These are phyloP conservation scores for Cephus runcator DNA, from an alignment of 2,888 invertebrate genomes.

Conservation along the genomic window DNA sequence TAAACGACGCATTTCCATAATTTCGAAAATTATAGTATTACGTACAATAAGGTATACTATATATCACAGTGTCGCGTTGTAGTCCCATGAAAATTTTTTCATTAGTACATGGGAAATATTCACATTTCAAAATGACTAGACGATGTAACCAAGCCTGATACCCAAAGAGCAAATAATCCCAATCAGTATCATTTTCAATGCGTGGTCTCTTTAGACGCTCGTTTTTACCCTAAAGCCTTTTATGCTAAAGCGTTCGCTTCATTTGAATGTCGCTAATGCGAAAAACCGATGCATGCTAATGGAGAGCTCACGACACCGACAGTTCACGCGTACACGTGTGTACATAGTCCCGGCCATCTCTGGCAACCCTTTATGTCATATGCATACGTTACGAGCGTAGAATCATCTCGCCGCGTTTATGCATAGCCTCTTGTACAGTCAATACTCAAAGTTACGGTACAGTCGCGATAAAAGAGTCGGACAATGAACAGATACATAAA, in stretches of 20 bases:
- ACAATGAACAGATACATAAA: not conserved
- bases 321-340: slow-evolving; percentile 25
- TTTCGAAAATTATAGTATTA: not conserved
- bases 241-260: slow-evolving; percentile 61
- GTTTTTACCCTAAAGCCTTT: slow-evolving; percentile 47
- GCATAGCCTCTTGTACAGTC: slow-evolving; percentile 3
- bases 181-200: not conserved
- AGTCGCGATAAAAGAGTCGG: not conserved
- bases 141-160: not conserved
- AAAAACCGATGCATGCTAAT: slow-evolving; percentile 65
- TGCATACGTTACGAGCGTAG: slow-evolving; percentile 47
- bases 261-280: slow-evolving; percentile 64
- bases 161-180: not conserved
- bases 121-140: not conserved
- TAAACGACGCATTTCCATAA: not conserved
- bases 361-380: slow-evolving; percentile 47
- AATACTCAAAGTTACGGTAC: not conserved
- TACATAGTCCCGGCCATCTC: slow-evolving; percentile 34
- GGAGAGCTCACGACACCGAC: slow-evolving; percentile 43
- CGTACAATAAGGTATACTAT: not conserved
- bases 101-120: not conserved
- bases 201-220: not conserved
- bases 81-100: not conserved
- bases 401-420: slow-evolving; percentile 21
- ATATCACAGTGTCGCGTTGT: too few species aligned